These are phyloP conservation scores for Panzeria rudis DNA, from an alignment of 2,888 invertebrate genomes.

Conservation along the genomic window DNA sequence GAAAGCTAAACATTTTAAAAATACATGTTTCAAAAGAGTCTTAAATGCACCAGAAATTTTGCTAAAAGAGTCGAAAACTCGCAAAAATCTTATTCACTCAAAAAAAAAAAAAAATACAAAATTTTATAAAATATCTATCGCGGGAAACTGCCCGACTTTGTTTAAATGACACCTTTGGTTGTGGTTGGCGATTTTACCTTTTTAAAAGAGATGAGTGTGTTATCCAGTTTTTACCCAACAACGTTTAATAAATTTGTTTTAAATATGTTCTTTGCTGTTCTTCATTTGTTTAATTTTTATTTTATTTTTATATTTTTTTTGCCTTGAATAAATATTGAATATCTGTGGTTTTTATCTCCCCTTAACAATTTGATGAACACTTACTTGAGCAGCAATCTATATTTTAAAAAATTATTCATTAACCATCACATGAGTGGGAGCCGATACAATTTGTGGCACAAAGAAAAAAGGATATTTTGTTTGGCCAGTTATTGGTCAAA, in stretches of 20 bases:
- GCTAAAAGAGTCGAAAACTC: no score
- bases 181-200: no score
- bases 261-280: no score
- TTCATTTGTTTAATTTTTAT: neutral
- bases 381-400: neutral
- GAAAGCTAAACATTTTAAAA: no score
- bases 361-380: neutral
- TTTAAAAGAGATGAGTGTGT: neutral
- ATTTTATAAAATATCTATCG: neutral
- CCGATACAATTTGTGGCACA: neutral
- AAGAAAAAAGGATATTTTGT: neutral
- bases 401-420: neutral
- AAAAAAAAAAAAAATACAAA: neutral
- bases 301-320: neutral
- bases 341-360: neutral
- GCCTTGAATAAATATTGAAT: neutral
- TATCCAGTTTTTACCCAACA: neutral
- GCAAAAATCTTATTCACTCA: no score
- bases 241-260: neutral
- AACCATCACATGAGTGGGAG: neutral
- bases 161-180: no score
- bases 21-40: no score
- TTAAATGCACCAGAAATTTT: no score
- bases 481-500: neutral
- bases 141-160: no score